Conservation (phyloP, 2,888 invertebrate genomes). For the Cerastis leucographa region DNA sequence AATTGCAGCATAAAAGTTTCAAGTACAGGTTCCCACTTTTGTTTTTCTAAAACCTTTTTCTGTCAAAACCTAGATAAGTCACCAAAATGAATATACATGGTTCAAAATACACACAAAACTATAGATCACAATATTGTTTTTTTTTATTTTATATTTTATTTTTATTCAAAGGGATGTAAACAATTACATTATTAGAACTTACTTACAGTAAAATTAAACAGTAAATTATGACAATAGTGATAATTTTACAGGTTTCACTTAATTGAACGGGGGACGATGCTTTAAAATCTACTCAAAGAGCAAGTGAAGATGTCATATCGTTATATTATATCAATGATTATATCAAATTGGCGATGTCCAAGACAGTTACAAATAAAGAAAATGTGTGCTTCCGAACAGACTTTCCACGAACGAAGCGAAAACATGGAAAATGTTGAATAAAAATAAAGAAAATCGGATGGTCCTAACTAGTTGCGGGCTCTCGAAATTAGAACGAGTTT, state of each 20-base stretch:
- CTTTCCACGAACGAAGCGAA: slow-evolving; percentile 32
- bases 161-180: no score
- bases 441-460: slow-evolving; percentile 43
- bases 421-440: slow-evolving; percentile 26
- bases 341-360: background rate
- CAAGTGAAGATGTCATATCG: no score
- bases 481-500: slow-evolving; percentile 50
- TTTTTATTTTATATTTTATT: no score
- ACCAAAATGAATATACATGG: background rate
- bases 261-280: no score
- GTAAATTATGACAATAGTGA: no score
- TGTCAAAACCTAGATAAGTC: background rate
- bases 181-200: no score
- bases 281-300: no score
- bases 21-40: background rate
- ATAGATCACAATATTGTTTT: background rate
- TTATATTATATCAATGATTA: no score
- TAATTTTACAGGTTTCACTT: no score
- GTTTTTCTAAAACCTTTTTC: background rate
- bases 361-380: background rate
- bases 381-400: slow-evolving; percentile 6
- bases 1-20: background rate
- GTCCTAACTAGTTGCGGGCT: slow-evolving; percentile 31
- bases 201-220: no score
- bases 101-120: background rate